These are phyloP conservation scores for Actinernus sp. DNA, from an alignment of 92 coral and sea anemone genomes.

Conservation along the genomic window DNA sequence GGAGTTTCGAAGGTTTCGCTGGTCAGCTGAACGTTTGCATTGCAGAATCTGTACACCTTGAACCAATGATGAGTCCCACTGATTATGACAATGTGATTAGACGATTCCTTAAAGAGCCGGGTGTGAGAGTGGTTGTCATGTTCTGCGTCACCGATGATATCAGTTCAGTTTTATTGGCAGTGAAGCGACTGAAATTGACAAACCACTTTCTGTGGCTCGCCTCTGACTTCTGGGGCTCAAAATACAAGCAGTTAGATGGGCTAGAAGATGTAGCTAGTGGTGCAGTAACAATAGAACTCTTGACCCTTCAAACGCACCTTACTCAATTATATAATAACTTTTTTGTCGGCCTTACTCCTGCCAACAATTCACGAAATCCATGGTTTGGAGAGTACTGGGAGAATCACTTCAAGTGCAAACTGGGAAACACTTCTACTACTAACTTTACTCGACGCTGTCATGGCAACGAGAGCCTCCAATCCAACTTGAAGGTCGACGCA, in stretches of 20 bases:
- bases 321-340: conserved; percentile 73
- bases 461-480: conserved; percentile 2
- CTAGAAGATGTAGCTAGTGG: conserved; percentile 86
- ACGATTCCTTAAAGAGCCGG: conserved; percentile 27
- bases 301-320: conserved; percentile 29
- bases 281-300: conserved; percentile 82
- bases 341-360: conserved; percentile 46
- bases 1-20: conserved; percentile 46
- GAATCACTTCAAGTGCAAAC: conserved; percentile 47
- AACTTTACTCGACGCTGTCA: conserved; percentile 7
- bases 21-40: conserved; percentile 40
- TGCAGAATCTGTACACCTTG: conserved; percentile 33
- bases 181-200: conserved; percentile 35
- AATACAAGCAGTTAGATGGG: conserved; percentile 46
- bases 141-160: conserved; percentile 71
- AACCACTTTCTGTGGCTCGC: conserved; percentile 75
- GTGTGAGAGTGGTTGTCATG: conserved; percentile 71
- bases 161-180: conserved; percentile 60
- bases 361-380: conserved; percentile 74
- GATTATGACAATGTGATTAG: conserved; percentile 41
- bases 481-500: conserved; percentile 24
- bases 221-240: conserved; percentile 94
- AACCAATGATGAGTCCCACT: conserved; percentile 24
- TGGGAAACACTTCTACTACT: conserved; percentile 25
- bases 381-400: conserved; percentile 93